Evolutionary conservation across 2,113 vertebrate genomes (phyloP).

Genomic region (Ginglymostoma cirratum): DNA sequence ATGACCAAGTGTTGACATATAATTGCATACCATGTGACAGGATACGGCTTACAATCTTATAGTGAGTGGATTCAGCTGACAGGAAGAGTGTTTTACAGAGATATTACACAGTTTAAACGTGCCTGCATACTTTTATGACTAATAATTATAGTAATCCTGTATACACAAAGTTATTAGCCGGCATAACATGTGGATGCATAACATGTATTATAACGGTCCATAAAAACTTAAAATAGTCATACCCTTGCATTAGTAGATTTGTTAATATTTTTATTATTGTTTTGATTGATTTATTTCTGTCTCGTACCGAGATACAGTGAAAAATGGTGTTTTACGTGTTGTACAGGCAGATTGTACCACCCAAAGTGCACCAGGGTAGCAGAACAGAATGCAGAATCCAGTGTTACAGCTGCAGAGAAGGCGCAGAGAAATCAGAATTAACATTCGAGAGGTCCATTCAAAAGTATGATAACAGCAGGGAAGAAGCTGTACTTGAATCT

Average conservation of each 20-base stretch:
- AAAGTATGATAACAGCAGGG: no score
- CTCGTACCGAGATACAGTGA: no score
- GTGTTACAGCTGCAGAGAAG: no score
- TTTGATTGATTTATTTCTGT: no score
- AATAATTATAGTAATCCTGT: neutral
- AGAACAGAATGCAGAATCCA: no score
- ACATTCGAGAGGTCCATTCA: no score
- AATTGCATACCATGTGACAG: constrained; percentile 21
- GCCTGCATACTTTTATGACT: neutral
- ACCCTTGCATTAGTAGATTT: neutral
- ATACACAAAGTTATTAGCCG: neutral
- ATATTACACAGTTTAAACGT: constrained; percentile 8
- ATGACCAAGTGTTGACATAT: neutral
- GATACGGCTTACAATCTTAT: constrained; percentile 7
- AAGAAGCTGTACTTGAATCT: no score
- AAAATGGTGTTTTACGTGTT: no score
- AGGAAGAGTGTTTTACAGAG: constrained; percentile 29
- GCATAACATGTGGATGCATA: neutral
- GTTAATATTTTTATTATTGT: neutral
- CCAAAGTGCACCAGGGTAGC: no score
- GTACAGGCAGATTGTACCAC: no score
- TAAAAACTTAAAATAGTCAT: neutral
- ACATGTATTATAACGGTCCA: neutral
- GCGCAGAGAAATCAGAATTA: no score
- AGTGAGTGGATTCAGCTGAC: constrained; percentile 7